A percentile compares a stretch with the other conserved stretches of the same genome.
phyloP scores from a whole-genome alignment of 2,113 vertebrate genomes.

The Bolborhynchus lineola region DNA sequence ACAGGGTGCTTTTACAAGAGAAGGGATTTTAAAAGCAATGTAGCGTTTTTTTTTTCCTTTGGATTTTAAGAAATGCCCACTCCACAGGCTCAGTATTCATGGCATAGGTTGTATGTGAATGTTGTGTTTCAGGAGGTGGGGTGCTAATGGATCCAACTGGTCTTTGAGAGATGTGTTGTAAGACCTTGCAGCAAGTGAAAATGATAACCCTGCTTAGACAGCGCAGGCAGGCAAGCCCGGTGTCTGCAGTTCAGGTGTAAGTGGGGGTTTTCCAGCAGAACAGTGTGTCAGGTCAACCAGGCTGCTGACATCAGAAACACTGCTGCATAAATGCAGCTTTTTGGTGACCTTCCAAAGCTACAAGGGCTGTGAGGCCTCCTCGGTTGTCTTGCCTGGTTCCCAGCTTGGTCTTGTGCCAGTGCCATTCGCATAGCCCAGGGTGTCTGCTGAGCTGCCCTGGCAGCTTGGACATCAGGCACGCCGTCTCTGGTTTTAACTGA shows the following conservation, averaged over 20 bases:
- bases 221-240: neutral
- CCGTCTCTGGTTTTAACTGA: neutral
- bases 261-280: neutral
- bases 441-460: neutral
- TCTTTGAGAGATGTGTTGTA: neutral
- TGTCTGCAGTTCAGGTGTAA: neutral
- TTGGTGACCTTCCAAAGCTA: neutral
- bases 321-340: neutral
- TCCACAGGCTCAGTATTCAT: neutral
- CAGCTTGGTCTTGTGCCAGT: fast-evolving
- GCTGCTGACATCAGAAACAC: neutral
- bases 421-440: neutral
- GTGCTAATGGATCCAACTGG: neutral
- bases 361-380: neutral
- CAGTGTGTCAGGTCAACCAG: neutral
- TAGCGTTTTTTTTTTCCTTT: neutral
- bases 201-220: neutral
- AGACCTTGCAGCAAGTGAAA: neutral
- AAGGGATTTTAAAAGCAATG: neutral
- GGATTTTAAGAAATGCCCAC: neutral
- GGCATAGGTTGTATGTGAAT: neutral
- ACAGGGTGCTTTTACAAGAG: neutral
- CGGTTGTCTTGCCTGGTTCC: neutral
- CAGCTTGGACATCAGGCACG: neutral
- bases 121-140: neutral